Conservation (phyloP, 2,113 vertebrate species). For the Salvelinus namaycush region DNA sequence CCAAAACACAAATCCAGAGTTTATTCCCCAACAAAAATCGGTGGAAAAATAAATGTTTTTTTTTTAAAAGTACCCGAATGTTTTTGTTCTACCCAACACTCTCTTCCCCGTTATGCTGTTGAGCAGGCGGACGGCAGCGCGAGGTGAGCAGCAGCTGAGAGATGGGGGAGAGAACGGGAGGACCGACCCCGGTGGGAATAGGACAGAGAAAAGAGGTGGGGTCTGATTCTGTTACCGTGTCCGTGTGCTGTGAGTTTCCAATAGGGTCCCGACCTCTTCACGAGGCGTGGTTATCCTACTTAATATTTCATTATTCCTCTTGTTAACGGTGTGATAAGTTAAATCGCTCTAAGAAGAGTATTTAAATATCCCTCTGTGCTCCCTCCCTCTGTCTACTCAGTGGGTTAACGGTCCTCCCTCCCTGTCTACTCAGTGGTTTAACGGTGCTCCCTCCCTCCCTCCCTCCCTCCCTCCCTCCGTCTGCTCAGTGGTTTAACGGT, state of each 20-base stretch:
- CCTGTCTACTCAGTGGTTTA: too few species aligned
- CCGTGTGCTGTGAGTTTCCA: slow-evolving; percentile 18
- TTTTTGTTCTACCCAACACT: slow-evolving; percentile 19
- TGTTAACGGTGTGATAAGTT: neutral
- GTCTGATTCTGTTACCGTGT: neutral
- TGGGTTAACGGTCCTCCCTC: neutral
- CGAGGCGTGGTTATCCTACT: slow-evolving; percentile 31
- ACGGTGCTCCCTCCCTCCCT: neutral
- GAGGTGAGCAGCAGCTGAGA: neutral
- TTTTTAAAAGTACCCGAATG: neutral
- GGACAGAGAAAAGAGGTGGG: slow-evolving; percentile 2
- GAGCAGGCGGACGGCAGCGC: slow-evolving; percentile 3
- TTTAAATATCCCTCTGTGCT: slow-evolving; percentile 15
- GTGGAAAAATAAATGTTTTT: neutral
- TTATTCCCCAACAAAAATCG: slow-evolving; percentile 14
- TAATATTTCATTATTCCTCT: slow-evolving; percentile 37
- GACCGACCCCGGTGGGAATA: slow-evolving; percentile 18
- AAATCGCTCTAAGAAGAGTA: neutral
- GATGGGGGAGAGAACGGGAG: slow-evolving; percentile 16
- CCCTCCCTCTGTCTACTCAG: neutral
- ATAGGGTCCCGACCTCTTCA: neutral
- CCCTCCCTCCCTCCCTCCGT: slow-evolving; percentile 6
- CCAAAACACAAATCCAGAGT: neutral
- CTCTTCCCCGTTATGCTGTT: slow-evolving; percentile 33
- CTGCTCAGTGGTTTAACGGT: neutral